phyloP scores from a whole-genome alignment of 2,888 invertebrate genomes.

The Atethmia centrago region DNA sequence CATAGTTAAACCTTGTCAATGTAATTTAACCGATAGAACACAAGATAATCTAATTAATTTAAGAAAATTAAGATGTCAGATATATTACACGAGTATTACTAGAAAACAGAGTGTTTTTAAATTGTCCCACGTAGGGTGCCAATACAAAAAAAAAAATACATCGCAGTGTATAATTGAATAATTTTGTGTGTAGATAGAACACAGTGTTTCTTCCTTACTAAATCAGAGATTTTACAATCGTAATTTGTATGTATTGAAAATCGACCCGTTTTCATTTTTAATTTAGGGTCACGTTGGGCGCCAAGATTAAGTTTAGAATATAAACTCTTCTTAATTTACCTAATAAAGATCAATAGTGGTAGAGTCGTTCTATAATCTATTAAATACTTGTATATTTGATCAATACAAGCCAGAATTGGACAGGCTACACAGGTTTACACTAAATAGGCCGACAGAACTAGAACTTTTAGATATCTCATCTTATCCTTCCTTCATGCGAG shows the following conservation, averaged over 20 bases:
- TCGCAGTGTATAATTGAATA: not conserved
- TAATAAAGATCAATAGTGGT: not conserved
- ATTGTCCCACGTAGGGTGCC: conserved; percentile 12
- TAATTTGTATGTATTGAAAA: too few relatives aligned
- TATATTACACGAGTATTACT: not conserved
- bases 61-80: not conserved
- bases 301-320: not conserved
- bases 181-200: not conserved
- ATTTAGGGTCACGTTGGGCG: conserved; percentile 17
- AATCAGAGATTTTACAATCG: not conserved
- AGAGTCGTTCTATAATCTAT: too few relatives aligned
- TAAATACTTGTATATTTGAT: too few relatives aligned
- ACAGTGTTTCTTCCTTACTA: not conserved
- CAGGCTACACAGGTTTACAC: too few relatives aligned
- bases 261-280: too few relatives aligned
- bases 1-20: not conserved
- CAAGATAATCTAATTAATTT: not conserved
- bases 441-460: too few relatives aligned
- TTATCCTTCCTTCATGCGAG: not conserved
- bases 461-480: not conserved
- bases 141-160: not conserved
- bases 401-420: too few relatives aligned
- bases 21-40: not conserved
- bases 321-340: not conserved
- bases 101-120: not conserved